Percentiles rank a stretch among this genome's conserved stretches.
Evolutionary conservation across 2,113 vertebrate genomes (phyloP).

Genomic region (Phycodurus eques): DNA sequence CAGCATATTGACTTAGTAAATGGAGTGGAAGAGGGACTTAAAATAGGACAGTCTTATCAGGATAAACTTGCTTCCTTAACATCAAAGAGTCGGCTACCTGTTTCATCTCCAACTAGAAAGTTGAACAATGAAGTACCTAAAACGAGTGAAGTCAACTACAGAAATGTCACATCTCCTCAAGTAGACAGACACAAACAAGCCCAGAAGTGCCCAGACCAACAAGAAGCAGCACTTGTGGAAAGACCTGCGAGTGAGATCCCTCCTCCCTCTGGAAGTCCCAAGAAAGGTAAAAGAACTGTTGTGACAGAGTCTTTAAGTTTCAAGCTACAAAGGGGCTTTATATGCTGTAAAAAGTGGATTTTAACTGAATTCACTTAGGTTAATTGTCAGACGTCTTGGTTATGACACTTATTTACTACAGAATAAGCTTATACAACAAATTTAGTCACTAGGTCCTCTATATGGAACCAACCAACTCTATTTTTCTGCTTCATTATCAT

Average conservation of each 20-base stretch:
- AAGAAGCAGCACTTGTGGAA: slow-evolving; percentile 21
- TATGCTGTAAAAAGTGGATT: not conserved
- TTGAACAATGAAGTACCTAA: slow-evolving; percentile 21
- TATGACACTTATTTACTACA: too few relatives aligned
- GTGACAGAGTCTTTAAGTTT: not conserved
- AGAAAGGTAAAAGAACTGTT: slow-evolving; percentile 46
- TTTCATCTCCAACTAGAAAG: slow-evolving; percentile 51
- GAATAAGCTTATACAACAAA: too few relatives aligned
- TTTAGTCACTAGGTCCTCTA: too few relatives aligned
- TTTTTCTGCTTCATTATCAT: not conserved
- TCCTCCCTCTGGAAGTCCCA: slow-evolving; percentile 30
- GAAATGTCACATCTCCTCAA: slow-evolving; percentile 28
- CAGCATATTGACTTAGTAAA: slow-evolving; percentile 29
- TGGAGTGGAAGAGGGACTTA: slow-evolving; percentile 22
- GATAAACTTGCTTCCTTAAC: slow-evolving; percentile 32
- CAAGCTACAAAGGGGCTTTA: not conserved
- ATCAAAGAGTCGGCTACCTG: slow-evolving; percentile 53
- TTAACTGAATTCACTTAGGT: not conserved
- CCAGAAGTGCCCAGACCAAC: slow-evolving; percentile 37
- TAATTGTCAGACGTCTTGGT: too few relatives aligned
- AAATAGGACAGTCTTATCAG: slow-evolving; percentile 8
- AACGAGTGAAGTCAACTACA: slow-evolving; percentile 17
- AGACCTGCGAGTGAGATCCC: slow-evolving; percentile 23
- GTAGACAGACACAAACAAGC: slow-evolving; percentile 12
- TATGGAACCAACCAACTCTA: not conserved